Evolutionary conservation across 2,797 vertebrate genomes (phyloP), one percentile per base, ranked within the genome.

Genomic region (Lithobates sylvaticus): DNA sequence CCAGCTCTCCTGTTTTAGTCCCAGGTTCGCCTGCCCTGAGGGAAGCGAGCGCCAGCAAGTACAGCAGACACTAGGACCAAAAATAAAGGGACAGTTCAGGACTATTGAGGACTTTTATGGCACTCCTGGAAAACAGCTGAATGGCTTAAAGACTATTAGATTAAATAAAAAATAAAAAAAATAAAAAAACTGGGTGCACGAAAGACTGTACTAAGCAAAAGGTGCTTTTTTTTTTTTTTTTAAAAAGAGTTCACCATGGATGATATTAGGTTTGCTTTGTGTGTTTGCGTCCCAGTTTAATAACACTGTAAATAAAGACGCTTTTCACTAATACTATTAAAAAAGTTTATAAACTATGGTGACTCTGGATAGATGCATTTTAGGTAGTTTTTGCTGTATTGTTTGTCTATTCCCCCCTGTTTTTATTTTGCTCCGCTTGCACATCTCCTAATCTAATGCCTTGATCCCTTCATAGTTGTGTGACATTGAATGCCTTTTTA

Each of bases 341-440:
- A 1, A 79, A 87, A 69, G 29, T 26, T 81, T 87, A 69, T 90
- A 76, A 76, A n/a, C 4, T 12, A n/a, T 86, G 81, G 85, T 89
- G 88, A 88, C 67, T 64, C 69, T 64, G n/a, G 81, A 39, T 81
- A 84, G 90, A 92, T 91, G 77, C 88, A 87, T 92, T 39, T 39
- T 89, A 89, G 88, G 83, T 91, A 92, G 88, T 91, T 89, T 93
- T 88, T 92, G 0, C 93, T 93, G 91, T 94, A 91, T 89, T 90
- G 88, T 92, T 91, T 94, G 89, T 81, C 78, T 21, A 91, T 90
- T 90, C 77, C 61, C n/a, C 26, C 32, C 50, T 1, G 2, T 36
- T 15, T 21, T 78, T 91, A 89, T 93, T 94, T 93, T 93, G 89
- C 81, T 92, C 83, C 91, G 90, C 88, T 93, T 93, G 83, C 90